phyloP scores from a whole-genome alignment of 2,888 invertebrate species.

The Subacronicta megacephala region DNA sequence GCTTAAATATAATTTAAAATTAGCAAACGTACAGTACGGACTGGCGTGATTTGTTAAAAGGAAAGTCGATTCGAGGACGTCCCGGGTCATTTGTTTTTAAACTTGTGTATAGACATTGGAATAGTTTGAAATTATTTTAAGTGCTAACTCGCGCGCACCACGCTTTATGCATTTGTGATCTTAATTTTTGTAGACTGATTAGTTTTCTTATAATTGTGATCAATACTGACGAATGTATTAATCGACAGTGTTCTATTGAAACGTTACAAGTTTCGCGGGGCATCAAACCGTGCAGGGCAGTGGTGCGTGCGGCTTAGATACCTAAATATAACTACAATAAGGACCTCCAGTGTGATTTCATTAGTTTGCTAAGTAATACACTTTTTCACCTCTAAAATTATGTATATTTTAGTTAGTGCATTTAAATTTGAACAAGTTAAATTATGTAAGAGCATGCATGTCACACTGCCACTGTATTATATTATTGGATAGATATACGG shows the following conservation, averaged over 20 bases:
- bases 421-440: constrained; percentile 79
- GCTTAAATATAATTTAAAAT: constrained; percentile 56
- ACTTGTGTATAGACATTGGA: constrained; percentile 83
- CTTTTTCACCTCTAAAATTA: constrained; percentile 71
- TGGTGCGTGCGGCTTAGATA: constrained; percentile 54
- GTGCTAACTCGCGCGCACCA: constrained; percentile 67
- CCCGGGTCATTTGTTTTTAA: constrained; percentile 79
- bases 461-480: constrained; percentile 80
- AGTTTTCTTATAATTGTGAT: constrained; percentile 59
- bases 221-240: constrained; percentile 36
- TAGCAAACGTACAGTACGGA: constrained; percentile 22
- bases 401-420: constrained; percentile 76
- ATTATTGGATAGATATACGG: constrained; percentile 70
- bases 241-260: constrained; percentile 38
- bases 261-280: constrained; percentile 29
- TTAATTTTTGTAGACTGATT: constrained; percentile 60
- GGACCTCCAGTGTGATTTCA: constrained; percentile 71
- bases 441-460: constrained; percentile 75
- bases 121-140: constrained; percentile 77
- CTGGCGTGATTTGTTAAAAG: constrained; percentile 31
- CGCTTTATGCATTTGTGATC: constrained; percentile 53
- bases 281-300: constrained; percentile 25
- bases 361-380: constrained; percentile 66
- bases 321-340: constrained; percentile 67
- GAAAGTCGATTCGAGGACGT: constrained; percentile 59